Conservation (phyloP, 2,888 invertebrate genomes). For the Plagiodera versicolora region DNA sequence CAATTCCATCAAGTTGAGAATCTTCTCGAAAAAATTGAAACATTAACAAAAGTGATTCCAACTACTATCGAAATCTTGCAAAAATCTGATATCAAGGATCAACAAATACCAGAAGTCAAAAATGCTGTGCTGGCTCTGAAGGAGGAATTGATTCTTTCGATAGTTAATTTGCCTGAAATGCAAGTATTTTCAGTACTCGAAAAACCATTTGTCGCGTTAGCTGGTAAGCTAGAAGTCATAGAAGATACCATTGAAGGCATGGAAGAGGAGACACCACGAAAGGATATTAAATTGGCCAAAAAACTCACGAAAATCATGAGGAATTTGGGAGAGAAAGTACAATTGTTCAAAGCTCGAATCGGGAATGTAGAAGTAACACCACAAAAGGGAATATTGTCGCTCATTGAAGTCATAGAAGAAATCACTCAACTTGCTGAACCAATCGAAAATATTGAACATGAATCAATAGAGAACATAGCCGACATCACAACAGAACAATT, state of each 20-base stretch:
- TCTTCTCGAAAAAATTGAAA: no score
- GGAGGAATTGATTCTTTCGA: constrained; percentile 14
- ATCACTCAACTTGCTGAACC: neutral
- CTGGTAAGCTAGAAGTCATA: constrained; percentile 6
- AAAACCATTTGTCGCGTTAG: constrained; percentile 17
- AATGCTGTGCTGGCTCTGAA: constrained; percentile 15
- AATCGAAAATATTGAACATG: no score
- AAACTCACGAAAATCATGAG: neutral
- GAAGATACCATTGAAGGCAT: neutral
- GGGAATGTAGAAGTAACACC: neutral
- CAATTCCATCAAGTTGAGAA: no score
- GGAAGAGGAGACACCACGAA: neutral
- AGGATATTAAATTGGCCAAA: neutral
- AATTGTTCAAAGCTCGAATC: neutral
- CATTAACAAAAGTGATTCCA: no score
- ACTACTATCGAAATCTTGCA: no score
- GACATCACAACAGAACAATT: no score
- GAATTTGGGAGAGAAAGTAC: neutral
- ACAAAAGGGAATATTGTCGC: neutral
- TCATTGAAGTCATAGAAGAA: neutral
- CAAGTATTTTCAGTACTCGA: constrained; percentile 14
- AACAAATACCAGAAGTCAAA: constrained; percentile 24
- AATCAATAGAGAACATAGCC: no score
- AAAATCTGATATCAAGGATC: constrained; percentile 14
- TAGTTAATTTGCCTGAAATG: neutral